Conservation (phyloP, 1,140 invertebrate species). For the Pararge aegeria region DNA sequence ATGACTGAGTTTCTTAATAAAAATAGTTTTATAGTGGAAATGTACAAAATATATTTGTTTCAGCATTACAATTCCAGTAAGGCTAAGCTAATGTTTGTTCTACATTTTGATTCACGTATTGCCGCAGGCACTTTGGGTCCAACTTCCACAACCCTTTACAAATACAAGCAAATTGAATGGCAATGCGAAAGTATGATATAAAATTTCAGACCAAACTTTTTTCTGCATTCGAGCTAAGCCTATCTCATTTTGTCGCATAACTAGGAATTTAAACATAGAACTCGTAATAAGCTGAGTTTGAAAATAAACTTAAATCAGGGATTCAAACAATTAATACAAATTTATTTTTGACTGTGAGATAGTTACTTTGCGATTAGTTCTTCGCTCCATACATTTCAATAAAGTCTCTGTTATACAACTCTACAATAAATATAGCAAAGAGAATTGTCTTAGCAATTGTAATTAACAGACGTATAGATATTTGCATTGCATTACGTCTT, state of each 20-base stretch:
- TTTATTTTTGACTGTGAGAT: too few relatives aligned
- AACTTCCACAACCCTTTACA: neutral
- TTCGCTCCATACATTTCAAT: too few relatives aligned
- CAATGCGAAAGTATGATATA: neutral
- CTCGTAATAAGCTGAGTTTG: too few relatives aligned
- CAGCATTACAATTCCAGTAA: neutral
- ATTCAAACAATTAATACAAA: too few relatives aligned
- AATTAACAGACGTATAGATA: neutral
- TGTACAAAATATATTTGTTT: neutral
- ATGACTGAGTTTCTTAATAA: neutral
- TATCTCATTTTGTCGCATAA: neutral
- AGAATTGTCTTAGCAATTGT: neutral
- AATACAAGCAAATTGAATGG: neutral
- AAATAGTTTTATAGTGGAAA: neutral
- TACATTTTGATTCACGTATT: neutral
- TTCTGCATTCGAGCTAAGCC: neutral
- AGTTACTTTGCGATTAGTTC: too few relatives aligned
- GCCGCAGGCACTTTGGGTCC: neutral
- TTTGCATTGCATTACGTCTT: too few relatives aligned
- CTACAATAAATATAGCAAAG: neutral
- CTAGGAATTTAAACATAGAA: neutral
- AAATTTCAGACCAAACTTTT: neutral
- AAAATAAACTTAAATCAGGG: too few relatives aligned
- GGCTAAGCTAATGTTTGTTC: neutral
- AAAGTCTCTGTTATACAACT: too few relatives aligned